phyloP scores from a whole-genome alignment of 1,140 invertebrate genomes.

The Ooceraea biroi region DNA sequence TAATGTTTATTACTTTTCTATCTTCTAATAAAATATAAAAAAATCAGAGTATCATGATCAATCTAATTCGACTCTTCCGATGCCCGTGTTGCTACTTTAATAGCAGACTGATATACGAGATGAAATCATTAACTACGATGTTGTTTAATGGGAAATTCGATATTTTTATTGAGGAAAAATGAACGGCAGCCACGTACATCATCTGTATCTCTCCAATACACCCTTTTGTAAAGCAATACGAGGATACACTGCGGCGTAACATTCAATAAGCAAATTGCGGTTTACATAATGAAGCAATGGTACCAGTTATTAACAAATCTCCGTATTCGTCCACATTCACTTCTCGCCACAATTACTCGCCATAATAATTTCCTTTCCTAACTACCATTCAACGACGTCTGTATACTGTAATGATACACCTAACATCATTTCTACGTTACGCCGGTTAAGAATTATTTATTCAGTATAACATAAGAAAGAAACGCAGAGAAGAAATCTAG shows the following conservation, averaged over 20 bases:
- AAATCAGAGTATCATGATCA: not conserved
- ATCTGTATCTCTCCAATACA: conserved; percentile 34
- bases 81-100: conserved; percentile 10
- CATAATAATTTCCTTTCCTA: conserved; percentile 63
- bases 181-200: not conserved
- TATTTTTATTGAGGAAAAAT: conserved; percentile 42
- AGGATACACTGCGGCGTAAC: conserved; percentile 20
- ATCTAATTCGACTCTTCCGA: not conserved
- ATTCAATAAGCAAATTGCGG: conserved; percentile 55
- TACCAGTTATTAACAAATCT: conserved; percentile 65
- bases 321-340: conserved; percentile 44
- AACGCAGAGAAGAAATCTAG: not conserved
- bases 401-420: not conserved
- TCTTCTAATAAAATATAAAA: too few relatives aligned
- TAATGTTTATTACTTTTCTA: too few relatives aligned
- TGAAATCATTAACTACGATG: conserved; percentile 33
- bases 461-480: not conserved
- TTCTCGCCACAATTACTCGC: conserved; percentile 61
- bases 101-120: not conserved
- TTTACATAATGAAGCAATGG: conserved; percentile 58
- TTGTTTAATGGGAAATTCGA: conserved; percentile 39
- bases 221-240: conserved; percentile 31
- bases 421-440: not conserved
- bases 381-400: not conserved
- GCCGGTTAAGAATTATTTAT: conserved; percentile 1